phyloP scores from a whole-genome alignment of 1,140 invertebrate genomes.

The Lepidurus arcticus region DNA sequence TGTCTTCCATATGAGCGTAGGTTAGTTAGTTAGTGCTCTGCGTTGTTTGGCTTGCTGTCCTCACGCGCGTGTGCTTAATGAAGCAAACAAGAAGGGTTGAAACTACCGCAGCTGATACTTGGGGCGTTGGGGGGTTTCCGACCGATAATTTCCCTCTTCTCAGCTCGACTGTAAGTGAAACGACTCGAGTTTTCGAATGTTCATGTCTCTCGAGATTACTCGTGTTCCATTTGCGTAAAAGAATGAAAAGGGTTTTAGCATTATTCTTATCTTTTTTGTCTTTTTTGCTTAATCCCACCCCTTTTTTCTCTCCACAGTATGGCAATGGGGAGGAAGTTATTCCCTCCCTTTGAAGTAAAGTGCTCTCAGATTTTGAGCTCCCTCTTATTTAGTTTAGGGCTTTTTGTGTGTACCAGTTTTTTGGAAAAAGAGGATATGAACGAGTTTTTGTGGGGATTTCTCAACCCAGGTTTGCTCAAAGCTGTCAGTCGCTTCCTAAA shows the following conservation, averaged over 20 bases:
- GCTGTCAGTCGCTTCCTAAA: slow-evolving; percentile 12
- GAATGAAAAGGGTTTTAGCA: too few relatives aligned
- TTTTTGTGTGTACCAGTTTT: neutral
- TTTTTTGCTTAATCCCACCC: too few relatives aligned
- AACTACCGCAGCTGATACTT: slow-evolving; percentile 9
- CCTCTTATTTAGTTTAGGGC: neutral
- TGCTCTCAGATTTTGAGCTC: neutral
- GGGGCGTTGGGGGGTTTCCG: neutral
- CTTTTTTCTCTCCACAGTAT: too few relatives aligned
- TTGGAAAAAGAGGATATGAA: neutral
- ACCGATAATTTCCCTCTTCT: too few relatives aligned
- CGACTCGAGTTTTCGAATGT: too few relatives aligned
- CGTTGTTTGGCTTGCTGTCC: neutral
- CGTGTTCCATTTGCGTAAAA: too few relatives aligned
- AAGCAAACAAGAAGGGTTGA: neutral
- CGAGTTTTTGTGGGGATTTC: too few relatives aligned
- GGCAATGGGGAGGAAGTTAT: neutral
- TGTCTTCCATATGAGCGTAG: neutral
- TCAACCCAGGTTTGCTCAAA: neutral
- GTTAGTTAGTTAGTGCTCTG: neutral
- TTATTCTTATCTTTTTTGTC: too few relatives aligned
- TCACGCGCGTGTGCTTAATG: neutral
- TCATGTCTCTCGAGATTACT: too few relatives aligned
- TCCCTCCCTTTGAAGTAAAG: neutral
- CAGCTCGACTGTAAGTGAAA: too few relatives aligned